Conservation (phyloP, 2,113 vertebrate species). For the Nyctibius bracteatus region DNA sequence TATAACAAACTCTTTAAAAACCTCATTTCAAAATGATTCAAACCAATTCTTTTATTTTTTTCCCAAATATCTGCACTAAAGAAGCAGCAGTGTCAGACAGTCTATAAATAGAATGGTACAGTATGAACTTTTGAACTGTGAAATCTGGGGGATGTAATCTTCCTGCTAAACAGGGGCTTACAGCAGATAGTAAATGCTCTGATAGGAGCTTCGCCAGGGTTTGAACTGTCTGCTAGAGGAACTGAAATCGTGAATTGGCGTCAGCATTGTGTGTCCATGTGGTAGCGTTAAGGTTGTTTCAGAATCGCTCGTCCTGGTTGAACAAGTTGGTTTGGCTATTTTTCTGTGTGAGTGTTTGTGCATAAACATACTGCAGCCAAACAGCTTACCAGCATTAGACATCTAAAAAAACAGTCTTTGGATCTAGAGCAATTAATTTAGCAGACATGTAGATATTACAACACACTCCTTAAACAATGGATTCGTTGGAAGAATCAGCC, state of each 20-base stretch:
- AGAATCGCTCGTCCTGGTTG: not conserved
- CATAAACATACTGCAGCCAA: not conserved
- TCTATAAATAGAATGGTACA: constrained; percentile 62
- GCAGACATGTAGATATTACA: not conserved
- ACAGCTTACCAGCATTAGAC: rapidly evolving
- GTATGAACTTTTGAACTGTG: constrained; percentile 70
- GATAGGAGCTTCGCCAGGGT: constrained; percentile 1
- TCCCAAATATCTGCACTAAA: not conserved
- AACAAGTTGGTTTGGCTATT: not conserved
- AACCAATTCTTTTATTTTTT: not conserved
- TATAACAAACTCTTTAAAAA: not conserved
- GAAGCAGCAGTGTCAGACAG: constrained; percentile 31
- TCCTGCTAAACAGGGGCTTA: constrained; percentile 68
- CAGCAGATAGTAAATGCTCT: constrained; percentile 53
- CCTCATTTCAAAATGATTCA: not conserved
- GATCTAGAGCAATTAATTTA: not conserved
- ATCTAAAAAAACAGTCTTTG: not conserved
- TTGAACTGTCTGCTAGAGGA: constrained; percentile 18
- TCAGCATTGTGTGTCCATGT: not conserved
- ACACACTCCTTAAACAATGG: not conserved
- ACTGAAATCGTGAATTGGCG: not conserved
- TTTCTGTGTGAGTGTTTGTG: not conserved
- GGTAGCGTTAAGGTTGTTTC: not conserved
- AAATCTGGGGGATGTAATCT: constrained; percentile 68
- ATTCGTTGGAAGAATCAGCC: not conserved